Evolutionary conservation across 2,797 vertebrate genomes (phyloP).

Genomic region (Melanotaenia maccullochi): DNA sequence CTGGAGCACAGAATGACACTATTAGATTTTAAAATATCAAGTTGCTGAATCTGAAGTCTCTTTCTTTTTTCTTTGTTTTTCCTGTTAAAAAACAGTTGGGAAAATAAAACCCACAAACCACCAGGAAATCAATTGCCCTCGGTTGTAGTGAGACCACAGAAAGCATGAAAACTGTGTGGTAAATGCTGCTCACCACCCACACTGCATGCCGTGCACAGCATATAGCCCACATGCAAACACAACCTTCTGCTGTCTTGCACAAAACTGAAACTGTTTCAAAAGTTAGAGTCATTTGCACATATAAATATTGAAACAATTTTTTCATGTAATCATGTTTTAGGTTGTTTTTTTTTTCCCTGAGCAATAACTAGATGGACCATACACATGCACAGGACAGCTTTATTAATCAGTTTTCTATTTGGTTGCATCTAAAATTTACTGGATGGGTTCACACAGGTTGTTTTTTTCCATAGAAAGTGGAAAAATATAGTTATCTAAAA

Average conservation of each 20-base stretch:
- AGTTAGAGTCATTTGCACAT: background rate
- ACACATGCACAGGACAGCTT: background rate
- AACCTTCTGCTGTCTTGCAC: constrained; percentile 1
- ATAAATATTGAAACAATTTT: background rate
- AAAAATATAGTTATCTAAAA: background rate
- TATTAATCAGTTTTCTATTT: background rate
- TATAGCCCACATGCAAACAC: constrained; percentile 4
- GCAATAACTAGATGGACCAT: background rate
- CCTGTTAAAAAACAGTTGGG: background rate
- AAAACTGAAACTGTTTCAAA: background rate
- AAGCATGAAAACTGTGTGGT: constrained; percentile 26
- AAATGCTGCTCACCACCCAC: constrained; percentile 25
- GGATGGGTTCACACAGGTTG: background rate
- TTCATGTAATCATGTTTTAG: background rate
- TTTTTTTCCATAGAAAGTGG: background rate
- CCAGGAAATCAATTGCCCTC: constrained; percentile 16
- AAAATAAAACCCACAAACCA: constrained; percentile 13
- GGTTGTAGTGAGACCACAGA: constrained; percentile 13
- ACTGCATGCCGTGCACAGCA: background rate
- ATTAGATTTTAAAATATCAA: background rate
- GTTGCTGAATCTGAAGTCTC: background rate
- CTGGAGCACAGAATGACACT: background rate
- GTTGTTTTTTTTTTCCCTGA: background rate
- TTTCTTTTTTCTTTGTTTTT: background rate
- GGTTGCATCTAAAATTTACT: background rate